Evolutionary conservation across 2,888 invertebrate species (phyloP).

Genomic region (Operophtera brumata): DNA sequence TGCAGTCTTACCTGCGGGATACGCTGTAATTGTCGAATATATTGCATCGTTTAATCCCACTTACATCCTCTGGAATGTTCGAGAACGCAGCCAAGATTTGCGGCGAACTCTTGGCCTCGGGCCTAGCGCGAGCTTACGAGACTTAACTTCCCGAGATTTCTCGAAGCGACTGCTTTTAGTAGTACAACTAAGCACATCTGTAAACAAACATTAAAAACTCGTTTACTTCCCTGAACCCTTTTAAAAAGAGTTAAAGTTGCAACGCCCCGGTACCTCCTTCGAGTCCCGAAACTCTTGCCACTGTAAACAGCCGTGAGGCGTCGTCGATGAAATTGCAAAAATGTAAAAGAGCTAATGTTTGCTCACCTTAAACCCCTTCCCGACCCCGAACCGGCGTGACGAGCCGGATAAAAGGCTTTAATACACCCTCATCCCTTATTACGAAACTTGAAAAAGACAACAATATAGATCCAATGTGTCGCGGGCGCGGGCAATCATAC

Average conservation of each 20-base stretch:
- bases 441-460: constrained; percentile 82
- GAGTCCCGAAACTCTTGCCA: constrained; percentile 54
- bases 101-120: constrained; percentile 72
- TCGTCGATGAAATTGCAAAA: constrained; percentile 79
- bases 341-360: constrained; percentile 81
- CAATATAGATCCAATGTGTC: constrained; percentile 81
- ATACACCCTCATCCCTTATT: constrained; percentile 82
- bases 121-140: constrained; percentile 65
- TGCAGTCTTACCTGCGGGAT: constrained; percentile 75
- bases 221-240: constrained; percentile 65
- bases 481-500: constrained; percentile 80
- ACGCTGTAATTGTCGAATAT: constrained; percentile 76
- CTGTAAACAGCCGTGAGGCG: constrained; percentile 72
- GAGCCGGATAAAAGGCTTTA: constrained; percentile 81
- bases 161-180: constrained; percentile 46
- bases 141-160: constrained; percentile 62
- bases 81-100: constrained; percentile 77
- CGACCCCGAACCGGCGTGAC: constrained; percentile 77
- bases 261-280: constrained; percentile 59
- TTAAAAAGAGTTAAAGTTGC: constrained; percentile 69
- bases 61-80: constrained; percentile 78
- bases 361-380: constrained; percentile 80
- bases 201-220: constrained; percentile 65
- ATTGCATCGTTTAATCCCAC: constrained; percentile 75
- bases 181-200: constrained; percentile 49